Base-by-base conservation (phyloP, 1,140 invertebrate species). In the Philopotamus ludificatus region DNA sequence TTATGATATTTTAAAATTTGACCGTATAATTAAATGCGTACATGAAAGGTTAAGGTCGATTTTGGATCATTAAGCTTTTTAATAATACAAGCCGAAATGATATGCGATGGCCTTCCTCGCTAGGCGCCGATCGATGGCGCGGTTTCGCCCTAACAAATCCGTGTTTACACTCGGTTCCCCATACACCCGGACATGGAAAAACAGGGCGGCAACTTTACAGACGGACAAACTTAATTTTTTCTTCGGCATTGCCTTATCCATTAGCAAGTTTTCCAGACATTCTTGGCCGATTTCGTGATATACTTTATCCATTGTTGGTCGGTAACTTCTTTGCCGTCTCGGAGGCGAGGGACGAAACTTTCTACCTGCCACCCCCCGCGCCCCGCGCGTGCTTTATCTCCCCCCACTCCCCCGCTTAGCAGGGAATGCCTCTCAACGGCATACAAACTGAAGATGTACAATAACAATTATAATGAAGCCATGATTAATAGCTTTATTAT, bases 401-500 rank as follows among this genome's bases (percentile, higher is more conserved):
- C n/a, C n/a, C 28, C 28, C 28, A 12, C 28, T 34, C 28, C 28
- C 28, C 12, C 12, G 28, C 12, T 7, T 7, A 34, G 4, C 4
- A 34, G 28, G 28, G 28, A 34, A 34, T 34, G 28, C 28, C 28
- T 34, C 28, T 4, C 28, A 34, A 34, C 28, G 28, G 28, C 28
- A 34, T 34, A 34, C 28, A 34, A 34, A 34, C 28, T 34, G 28
- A 34, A 34, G 28, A 34, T 34, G 28, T 34, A 34, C 28, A 66
- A 66, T 66, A 66, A 66, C 65, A 66, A 66, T 66, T 66, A 66
- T 66, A 66, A 61, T 62, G 59, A 51, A 62, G 39, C 47, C 16
- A 49, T 66, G 65, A 66, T 66, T 66, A 66, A 66, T 66, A 62
- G 65, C 65, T 62, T 66, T 66, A 66, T 66, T 66, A 66, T 66